A percentile compares a stretch with the other conserved stretches of the same genome.
Evolutionary conservation across 92 coral and sea anemone genomes (phyloP).

Genomic region (Nematostella vectensis): DNA sequence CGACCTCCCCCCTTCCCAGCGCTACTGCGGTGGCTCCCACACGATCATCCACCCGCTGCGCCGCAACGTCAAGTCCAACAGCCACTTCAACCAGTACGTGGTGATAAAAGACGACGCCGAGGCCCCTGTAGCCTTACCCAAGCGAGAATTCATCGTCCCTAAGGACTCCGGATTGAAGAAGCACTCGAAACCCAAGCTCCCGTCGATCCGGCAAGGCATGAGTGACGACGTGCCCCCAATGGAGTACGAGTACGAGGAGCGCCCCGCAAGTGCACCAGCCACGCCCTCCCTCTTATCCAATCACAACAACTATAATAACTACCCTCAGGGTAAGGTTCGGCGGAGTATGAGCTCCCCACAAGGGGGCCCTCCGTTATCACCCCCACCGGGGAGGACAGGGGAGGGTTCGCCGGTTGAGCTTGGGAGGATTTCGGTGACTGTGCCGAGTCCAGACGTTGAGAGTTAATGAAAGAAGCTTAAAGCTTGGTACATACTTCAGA

Average conservation of each 20-base stretch:
- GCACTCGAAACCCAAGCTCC: slow-evolving; percentile 60
- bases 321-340: slow-evolving; percentile 19
- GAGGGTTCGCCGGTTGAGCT: slow-evolving; percentile 52
- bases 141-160: slow-evolving; percentile 81
- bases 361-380: slow-evolving; percentile 12
- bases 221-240: slow-evolving; percentile 57
- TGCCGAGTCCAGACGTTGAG: slow-evolving; percentile 54
- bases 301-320: slow-evolving; percentile 4
- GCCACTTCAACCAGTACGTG: slow-evolving; percentile 82
- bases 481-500: too few relatives aligned
- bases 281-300: slow-evolving; percentile 50
- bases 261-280: slow-evolving; percentile 79
- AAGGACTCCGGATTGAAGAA: slow-evolving; percentile 58
- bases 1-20: slow-evolving; percentile 80
- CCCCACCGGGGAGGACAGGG: slow-evolving; percentile 29
- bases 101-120: slow-evolving; percentile 77
- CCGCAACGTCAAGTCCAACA: slow-evolving; percentile 69
- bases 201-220: slow-evolving; percentile 56
- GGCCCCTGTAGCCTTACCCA: slow-evolving; percentile 63
- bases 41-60: slow-evolving; percentile 89
- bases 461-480: too few relatives aligned
- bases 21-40: slow-evolving; percentile 96
- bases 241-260: slow-evolving; percentile 44
- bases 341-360: slow-evolving; percentile 31
- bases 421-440: slow-evolving; percentile 58